Evolutionary conservation across 2,888 invertebrate species (phyloP), one percentile per base, ranked within the genome.

Genomic region (Latrodectus elegans): DNA sequence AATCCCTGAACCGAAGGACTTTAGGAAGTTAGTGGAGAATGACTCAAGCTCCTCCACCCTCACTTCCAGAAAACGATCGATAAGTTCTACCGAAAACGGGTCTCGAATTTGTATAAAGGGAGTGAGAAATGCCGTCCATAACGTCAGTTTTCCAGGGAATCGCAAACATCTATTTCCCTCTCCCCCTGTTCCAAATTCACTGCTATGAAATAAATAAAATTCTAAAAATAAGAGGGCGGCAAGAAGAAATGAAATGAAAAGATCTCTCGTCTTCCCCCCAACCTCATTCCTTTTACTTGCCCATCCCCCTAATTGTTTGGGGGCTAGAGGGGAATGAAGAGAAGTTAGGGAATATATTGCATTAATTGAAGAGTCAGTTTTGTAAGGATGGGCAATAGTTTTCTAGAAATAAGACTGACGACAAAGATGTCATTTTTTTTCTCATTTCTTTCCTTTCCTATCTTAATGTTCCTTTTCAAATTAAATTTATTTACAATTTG

Each of bases 151-250:
- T 38, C 51, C 64, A 49, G 80, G 68, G 55, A 77, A 53, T 73
- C 73, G 74, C 82, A 75, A 82, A 82, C 82, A 82, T 55, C 65
- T 38, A 38, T 38, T 38, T 38, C 70, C n/a, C 60, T 60, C 12
- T 6, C 60, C 60, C 60, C 6, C 60, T 8, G 12, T 15, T 60
- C 14, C 38, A 38, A 38, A 38, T 38, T 4, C 38, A 4, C 12
- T 60, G 60, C 15, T 6, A 60, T 60, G 60, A 60, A n/a, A 60
- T 60, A 55, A 55, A 55, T 55, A 60, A 60, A 60, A 60, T 60
- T 15, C 12, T n/a, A 60, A 60, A 60, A 60, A 60, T 60, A 60
- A 60, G n/a, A 60, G 38, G n/a, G 14, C n/a, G 60, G 60, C 60
- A 71, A 55, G 38, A 60, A 80, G 49, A 12, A 65, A 49, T 17